Base-by-base conservation (phyloP, 2,797 vertebrate genomes). In the Mycteria americana region DNA sequence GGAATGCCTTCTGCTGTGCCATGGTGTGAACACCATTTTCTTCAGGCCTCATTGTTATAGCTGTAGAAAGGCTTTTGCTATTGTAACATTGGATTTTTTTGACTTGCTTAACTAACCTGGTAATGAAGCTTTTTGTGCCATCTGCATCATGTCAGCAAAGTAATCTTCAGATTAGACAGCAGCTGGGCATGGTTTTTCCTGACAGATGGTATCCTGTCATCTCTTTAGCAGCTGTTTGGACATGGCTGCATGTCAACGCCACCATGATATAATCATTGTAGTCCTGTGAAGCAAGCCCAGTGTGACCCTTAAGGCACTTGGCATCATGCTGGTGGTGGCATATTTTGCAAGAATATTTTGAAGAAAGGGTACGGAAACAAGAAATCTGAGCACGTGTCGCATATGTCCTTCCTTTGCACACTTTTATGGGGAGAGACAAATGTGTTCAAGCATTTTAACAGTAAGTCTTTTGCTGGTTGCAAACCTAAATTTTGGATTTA, bases 191-290 rank as follows among this genome's bases (percentile, higher is more conserved):
- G 91, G 86, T 73, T 94, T 85, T 84, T 92, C 68, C 89, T 95
- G 95, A 97, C 97, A 98, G 97, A 97, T 98, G 97, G 97, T 46
- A 77, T 97, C 85, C 96, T 96, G 94, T 96, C 96, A 97, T 97
- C 85, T 97, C 96, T 88, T 97, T 91, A 73, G 93, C 97, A 97
- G 96, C 98, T 98, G 95, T 94, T 94, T 96, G 95, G 86, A 96
- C 86, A 54, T 96, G 97, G 97, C 94, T 93, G 83, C 74, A 60
- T 97, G 93, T 97, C 97, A 97, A 56, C 65, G 77, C 93, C 80
- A 90, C 77, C 84, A 63, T 89, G 94, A 97, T 97, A 95, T 90
- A 94, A 96, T 96, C 95, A 92, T 46, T 97, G 92, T 95, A 91
- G 15, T 92, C 74, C 93, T 92, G 74, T 94, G 95, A 94, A 95